Percentiles rank a stretch among this genome's conserved stretches.
These are phyloP conservation scores for Polylopha cassiicola DNA, from an alignment of 2,888 invertebrate genomes.

Conservation along the genomic window DNA sequence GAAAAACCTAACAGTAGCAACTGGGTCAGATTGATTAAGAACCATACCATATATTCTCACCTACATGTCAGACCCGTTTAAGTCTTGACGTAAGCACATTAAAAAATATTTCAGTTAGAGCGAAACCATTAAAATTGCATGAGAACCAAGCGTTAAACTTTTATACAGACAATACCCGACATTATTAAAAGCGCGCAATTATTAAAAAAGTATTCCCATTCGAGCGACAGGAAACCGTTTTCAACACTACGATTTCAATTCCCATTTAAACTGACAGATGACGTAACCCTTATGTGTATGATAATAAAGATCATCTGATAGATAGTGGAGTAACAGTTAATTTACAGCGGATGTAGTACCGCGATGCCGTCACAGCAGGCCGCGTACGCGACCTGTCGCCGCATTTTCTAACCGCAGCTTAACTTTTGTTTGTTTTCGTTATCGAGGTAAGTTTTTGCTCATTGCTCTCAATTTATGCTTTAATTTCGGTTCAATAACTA, in stretches of 20 bases:
- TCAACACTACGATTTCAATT: slow-evolving; percentile 46
- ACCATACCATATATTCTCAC: no score
- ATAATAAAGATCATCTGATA: slow-evolving; percentile 29
- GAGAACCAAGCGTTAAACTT: no score
- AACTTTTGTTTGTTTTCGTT: slow-evolving; percentile 56
- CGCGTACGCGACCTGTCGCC: slow-evolving; percentile 40
- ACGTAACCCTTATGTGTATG: slow-evolving; percentile 25
- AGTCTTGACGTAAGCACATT: no score
- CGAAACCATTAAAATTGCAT: no score
- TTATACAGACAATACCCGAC: slow-evolving; percentile 21
- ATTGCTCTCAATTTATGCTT: no score
- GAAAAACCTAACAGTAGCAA: no score
- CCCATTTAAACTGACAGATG: slow-evolving; percentile 33
- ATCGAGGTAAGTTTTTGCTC: slow-evolving; percentile 37
- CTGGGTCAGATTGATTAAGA: no score
- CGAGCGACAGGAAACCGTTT: slow-evolving; percentile 62
- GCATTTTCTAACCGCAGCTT: slow-evolving; percentile 46
- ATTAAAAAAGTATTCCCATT: no score
- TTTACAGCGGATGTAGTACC: slow-evolving; percentile 53
- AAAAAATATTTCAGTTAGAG: no score
- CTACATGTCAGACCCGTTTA: no score
- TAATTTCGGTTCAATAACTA: no score
- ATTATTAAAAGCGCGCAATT: no score
- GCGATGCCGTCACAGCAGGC: slow-evolving; percentile 56
- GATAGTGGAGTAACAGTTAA: slow-evolving; percentile 44